Percentiles rank a stretch among this genome's conserved stretches.
Evolutionary conservation across 2,113 vertebrate genomes (phyloP).

Genomic region (Elephantulus edwardii): DNA sequence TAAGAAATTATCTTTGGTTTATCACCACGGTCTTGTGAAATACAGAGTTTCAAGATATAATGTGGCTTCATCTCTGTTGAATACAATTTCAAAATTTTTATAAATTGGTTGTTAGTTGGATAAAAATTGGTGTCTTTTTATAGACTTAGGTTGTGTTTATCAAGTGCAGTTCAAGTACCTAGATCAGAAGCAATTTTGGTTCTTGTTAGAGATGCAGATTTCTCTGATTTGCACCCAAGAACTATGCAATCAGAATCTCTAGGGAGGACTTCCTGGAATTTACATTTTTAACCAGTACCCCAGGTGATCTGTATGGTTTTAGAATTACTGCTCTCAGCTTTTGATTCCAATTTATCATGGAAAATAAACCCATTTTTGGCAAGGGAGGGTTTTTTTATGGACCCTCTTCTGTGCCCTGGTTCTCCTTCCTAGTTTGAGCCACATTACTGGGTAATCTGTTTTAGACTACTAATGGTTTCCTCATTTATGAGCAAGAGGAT

Average conservation of each 20-base stretch:
- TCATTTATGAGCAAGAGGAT: slow-evolving; percentile 19
- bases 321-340: neutral
- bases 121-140: neutral
- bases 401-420: neutral
- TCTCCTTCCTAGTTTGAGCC: neutral
- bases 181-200: neutral
- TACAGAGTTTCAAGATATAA: neutral
- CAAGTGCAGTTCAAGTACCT: neutral
- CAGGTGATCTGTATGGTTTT: neutral
- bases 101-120: neutral
- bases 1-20: neutral
- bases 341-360: neutral
- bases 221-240: neutral
- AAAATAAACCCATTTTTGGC: neutral
- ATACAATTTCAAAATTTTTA: neutral
- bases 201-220: neutral
- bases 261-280: neutral
- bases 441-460: neutral
- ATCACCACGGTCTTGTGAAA: neutral
- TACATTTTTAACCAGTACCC: neutral
- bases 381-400: neutral
- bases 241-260: neutral
- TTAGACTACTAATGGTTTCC: slow-evolving; percentile 10
- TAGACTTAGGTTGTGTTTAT: neutral
- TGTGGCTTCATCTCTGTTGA: neutral